Base-by-base conservation (phyloP, 2,113 vertebrate genomes). In the Antigone vipio region DNA sequence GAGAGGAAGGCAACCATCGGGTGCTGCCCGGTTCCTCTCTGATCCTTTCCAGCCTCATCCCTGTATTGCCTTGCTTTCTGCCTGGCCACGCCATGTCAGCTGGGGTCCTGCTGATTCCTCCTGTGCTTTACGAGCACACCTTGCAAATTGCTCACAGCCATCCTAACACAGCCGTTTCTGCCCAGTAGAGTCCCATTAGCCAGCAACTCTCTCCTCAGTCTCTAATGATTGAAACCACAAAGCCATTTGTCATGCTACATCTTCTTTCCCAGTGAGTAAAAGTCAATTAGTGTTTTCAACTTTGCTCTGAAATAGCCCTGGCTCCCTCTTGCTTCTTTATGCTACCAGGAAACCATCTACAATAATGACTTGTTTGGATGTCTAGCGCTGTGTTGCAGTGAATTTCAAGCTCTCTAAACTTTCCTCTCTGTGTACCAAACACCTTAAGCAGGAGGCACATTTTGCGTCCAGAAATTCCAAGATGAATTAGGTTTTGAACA, bases 331-430 rank as follows among this genome's bases (percentile, higher is more conserved):
- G 64, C 60, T 91, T 71, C 77, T 95, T 94, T 80, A 75, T 12
- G 80, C 89, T 95, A 71, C 89, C 89, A 94, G 94, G 94, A 97
- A 95, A 86, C 89, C 76, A 55, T 91, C 80, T 77, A 71, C 50
- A 58, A 8, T 92, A 92, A 91, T 55, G 73, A 58, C 56, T 85
- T 72, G 56, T 82, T 67, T 74, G 50, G 76, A 80, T 63, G 50
- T 49, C 24, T 21, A 38, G 38, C 14, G 73, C 60, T 66, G 40
- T 47, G 59, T 19, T 74, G 40, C 72, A 83, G 34, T 3, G 10
- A 53, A 50, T 84, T 84, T 89, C 29, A 55, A 71, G 68, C 77
- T 78, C 68, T 45, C 60, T 85, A 42, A 87, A 75, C 13, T n/a
- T 91, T 72, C 34, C 38, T 58, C 34, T 77, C 63, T 38, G 34